Conservation (phyloP, 2,888 invertebrate genomes). For the Eilema griseolum region DNA sequence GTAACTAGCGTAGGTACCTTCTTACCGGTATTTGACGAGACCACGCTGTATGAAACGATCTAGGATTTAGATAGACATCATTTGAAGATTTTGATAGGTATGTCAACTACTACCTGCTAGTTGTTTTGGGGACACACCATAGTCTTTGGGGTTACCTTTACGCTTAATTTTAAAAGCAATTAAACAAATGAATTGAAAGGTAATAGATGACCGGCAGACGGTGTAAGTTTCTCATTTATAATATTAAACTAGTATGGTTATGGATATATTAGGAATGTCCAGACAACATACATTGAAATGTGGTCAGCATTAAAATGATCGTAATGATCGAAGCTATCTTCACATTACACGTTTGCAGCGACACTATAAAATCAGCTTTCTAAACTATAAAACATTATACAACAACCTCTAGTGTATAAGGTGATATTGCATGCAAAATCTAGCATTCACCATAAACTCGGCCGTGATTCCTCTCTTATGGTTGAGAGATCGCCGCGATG, state of each 20-base stretch:
- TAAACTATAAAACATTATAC: constrained; percentile 27
- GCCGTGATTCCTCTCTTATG: constrained; percentile 55
- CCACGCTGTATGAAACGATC: too few species aligned
- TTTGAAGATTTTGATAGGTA: too few species aligned
- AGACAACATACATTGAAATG: constrained; percentile 6
- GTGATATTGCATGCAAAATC: constrained; percentile 69
- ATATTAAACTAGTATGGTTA: not conserved
- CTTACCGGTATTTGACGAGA: too few species aligned
- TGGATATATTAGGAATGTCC: not conserved
- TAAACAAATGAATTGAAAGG: too few species aligned
- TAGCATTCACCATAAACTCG: constrained; percentile 64
- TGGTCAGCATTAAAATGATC: constrained; percentile 8
- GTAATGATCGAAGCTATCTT: constrained; percentile 3
- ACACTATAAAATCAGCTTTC: constrained; percentile 26
- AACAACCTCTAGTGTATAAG: constrained; percentile 25
- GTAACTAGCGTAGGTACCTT: too few species aligned
- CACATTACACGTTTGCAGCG: constrained; percentile 12
- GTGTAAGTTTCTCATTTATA: not conserved
- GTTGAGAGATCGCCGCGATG: constrained; percentile 57
- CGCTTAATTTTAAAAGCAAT: too few species aligned
- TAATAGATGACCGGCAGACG: not conserved
- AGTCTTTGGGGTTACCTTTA: too few species aligned
- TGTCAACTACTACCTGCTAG: too few species aligned
- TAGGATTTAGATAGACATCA: too few species aligned
- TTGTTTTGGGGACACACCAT: too few species aligned